Evolutionary conservation across 2,888 invertebrate genomes (phyloP).

Genomic region (Leptinotarsa rubiginosa): DNA sequence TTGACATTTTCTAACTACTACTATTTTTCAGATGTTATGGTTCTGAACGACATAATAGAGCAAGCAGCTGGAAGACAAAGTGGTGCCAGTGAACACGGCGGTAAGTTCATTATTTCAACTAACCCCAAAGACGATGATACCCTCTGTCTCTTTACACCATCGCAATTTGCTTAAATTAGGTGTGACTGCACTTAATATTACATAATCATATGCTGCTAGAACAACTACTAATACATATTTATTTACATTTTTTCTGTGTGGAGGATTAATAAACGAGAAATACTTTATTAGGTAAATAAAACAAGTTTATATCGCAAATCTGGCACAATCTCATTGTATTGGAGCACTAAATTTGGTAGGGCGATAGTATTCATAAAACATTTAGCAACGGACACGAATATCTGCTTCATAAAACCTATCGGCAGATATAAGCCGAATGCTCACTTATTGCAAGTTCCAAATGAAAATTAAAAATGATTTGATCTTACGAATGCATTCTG

Average conservation of each 20-base stretch:
- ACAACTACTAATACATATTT: conserved; percentile 56
- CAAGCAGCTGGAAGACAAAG: conserved; percentile 93
- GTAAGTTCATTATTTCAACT: conserved; percentile 69
- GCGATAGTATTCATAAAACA: conserved; percentile 36
- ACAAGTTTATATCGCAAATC: conserved; percentile 49
- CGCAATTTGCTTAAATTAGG: conserved; percentile 64
- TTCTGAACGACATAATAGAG: conserved; percentile 95
- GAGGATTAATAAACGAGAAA: conserved; percentile 58
- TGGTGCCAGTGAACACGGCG: conserved; percentile 88
- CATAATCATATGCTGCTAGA: conserved; percentile 47
- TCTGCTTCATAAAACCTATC: conserved; percentile 2
- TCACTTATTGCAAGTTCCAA: not conserved
- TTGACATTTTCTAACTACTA: conserved; percentile 22
- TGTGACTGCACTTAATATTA: conserved; percentile 48
- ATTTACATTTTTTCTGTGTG: conserved; percentile 55
- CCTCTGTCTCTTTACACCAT: conserved; percentile 60
- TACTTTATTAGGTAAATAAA: conserved; percentile 58
- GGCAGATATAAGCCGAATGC: not conserved
- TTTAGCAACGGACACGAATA: conserved; percentile 40
- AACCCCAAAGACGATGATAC: conserved; percentile 40
- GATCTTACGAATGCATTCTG: conserved; percentile 28
- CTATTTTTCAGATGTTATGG: conserved; percentile 89
- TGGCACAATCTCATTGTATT: conserved; percentile 55
- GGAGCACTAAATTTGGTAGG: conserved; percentile 53
- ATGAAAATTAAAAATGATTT: not conserved